Evolutionary conservation across 53 echinoderm and acorn worm genomes (phyloP), one percentile per base, ranked within the genome.

Genomic region (Actinopyga echinites): DNA sequence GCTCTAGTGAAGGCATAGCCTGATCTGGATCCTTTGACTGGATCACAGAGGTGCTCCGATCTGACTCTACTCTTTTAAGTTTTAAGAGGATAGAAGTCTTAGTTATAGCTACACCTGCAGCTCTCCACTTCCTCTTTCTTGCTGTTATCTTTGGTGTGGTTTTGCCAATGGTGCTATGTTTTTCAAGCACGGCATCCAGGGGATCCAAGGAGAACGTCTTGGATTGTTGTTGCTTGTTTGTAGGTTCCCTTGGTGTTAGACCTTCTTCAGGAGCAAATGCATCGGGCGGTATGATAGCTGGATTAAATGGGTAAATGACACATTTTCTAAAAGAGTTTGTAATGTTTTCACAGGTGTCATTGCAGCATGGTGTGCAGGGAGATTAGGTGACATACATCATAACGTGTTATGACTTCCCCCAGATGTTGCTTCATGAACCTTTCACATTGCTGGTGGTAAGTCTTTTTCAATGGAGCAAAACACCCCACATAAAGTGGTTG

Each of bases 401-500:
- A 80, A 8, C 32, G 22, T 8, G 26, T 73, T 6, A 57, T 25
- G 36, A 15, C 84, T 58, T 24, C 34, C 0, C 24, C 33, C 1
- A 0, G 84, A 57, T 20, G 30, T 34, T 22, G 57, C 58, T 7
- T 54, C 22, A 84, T 20, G 12, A 35, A 34, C 4, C 2, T 8
- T 15, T 12, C 33, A 21, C 84, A 84, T 13, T 56, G 56, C 20
- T 61, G 74, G 12, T 65, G 23, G 31, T 79, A 86, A 0, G 44
- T 33, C 11, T 20, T 45, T 32, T 79, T 86, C 54, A 54, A 64
- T 0, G 67, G 86, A 0, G 25, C 54, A 37, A 79, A 79, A 38
- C 86, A 86, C 29, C 79, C 79, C 1, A 79, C 86, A 65, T 85
- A 64, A 21, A 85, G 85, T 22, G 77, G 85, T 74, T 85, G 86